Evolutionary conservation across 1,140 invertebrate genomes (phyloP), one percentile per base, ranked within the genome.

Genomic region (Camponotus floridanus): DNA sequence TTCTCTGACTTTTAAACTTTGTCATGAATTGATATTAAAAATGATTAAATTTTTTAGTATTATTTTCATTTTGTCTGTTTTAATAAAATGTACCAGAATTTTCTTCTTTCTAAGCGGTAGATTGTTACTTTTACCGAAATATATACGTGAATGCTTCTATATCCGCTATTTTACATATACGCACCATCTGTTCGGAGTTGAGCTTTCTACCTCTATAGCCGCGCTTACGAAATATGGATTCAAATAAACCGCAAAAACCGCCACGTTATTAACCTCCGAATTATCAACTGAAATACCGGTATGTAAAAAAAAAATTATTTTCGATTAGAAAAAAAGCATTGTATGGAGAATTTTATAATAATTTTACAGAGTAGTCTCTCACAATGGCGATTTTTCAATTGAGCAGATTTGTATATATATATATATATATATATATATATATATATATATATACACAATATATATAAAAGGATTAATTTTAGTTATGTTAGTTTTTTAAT

Each of bases 181-280:
- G 81, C 81, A 76, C 70, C 59, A 85, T 85, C 81, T 85, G 71
- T 67, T 31, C 59, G 31, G 5, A 51, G 33, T 42, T 18, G 55
- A 11, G 36, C 67, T 83, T 83, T 88, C 86, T 65, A 70, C 70
- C 39, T 57, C 39, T 51, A 42, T 39, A n/a, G 42, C 39, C 21
- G 15, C 59, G 15, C n/a, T 3, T 51, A 18, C 51, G 76, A 57
- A 71, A 74, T 83, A 84, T 26, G 67, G 59, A 62, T 57, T 48
- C 64, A 83, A 86, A 88, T 65, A 86, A 88, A 86, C 84, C 83
- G 59, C 84, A 67, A 80, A 64, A 86, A 88, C 74, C 87, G 21
- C 33, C 62, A 65, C 83, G 59, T 88, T 89, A 89, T 89, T 88
- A 89, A 89, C 68, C 57, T 78, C 64, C n/a, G 76, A 78, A 86